Evolutionary conservation across 2,888 invertebrate genomes (phyloP), one percentile per base, ranked within the genome.

Genomic region (Platycnemis pennipes): DNA sequence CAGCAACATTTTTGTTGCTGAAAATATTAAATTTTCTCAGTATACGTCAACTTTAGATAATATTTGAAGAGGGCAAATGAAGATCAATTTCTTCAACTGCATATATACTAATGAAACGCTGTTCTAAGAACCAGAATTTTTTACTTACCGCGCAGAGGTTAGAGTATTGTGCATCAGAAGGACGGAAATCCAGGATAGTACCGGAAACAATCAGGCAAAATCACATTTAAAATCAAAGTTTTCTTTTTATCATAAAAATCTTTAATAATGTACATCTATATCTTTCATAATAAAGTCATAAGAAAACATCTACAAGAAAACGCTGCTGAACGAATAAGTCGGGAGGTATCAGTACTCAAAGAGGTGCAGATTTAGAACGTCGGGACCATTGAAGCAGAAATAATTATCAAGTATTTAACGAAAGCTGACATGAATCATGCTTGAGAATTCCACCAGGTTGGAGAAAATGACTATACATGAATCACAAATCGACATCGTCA

Each of bases 241-340:
- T 45, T 46, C n/a, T 89, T 56, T 91, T 94, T 94, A 63, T 95
- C 95, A 94, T 94, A 95, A 94, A 95, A 94, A 94, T 94, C 94
- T 95, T 95, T 94, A 95, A 94, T 94, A 94, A 94, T 95, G 94
- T 95, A 95, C 95, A 95, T 94, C 95, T 94, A 95, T 95, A 95
- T 95, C 94, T 94, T 95, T 94, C 91, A 77, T 94, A 94, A 94
- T 94, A 95, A 95, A 94, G 86, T 94, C 88, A 94, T 95, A 95
- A 94, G 95, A 95, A 95, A 95, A 95, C 94, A 95, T 94, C 89
- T 94, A 94, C 94, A 94, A 94, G 94, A 94, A 94, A 94, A 94
- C 94, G 94, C 94, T 94, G 77, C 94, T 94, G 91, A 69, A 94
- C 94, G 86, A 91, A 94, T 88, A 87, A 44, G 42, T 69, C 69